Evolutionary conservation across 1,140 invertebrate species (phyloP), one percentile per base, ranked within the genome.

Genomic region (Glomeris maerens): DNA sequence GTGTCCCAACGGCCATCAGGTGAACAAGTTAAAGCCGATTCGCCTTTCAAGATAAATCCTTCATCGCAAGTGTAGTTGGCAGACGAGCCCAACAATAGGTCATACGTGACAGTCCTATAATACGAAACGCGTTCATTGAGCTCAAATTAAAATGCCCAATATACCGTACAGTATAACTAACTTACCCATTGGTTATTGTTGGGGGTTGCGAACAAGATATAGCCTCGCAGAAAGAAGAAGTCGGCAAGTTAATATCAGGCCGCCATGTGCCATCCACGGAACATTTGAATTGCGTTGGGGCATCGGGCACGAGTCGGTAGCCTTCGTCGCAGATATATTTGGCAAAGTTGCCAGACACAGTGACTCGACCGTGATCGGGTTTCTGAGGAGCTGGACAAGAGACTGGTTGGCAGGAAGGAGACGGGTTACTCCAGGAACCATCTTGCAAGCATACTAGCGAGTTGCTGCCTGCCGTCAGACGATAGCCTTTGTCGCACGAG

Each of bases 401-500:
- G 13, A 62, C 50, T 17, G 51, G 36, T 26, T 53, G 52, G 28
- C 60, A 62, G 2, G 50, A 45, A 2, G 59, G 59, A 7, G 52
- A n/a, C 0, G 45, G 3, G 4, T 39, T 45, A 45, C 50, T 57
- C 63, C 63, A 65, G 5, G 44, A 54, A 50, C 56, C 53, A 41
- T 10, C 3, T 5, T 22, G 5, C n/a, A 49, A 22, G 28, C 47
- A 49, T 40, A 39, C 42, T n/a, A n/a, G n/a, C 2, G 3, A 5
- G 27, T 45, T 59, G 0, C 57, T 49, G 29, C 64, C 63, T 1
- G 76, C 77, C 22, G 62, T 58, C 3, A 78, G 56, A 27, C 62
- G 59, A 54, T 71, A 78, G 2, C 74, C 76, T 13, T 60, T 55
- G 21, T 66, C 59, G 57, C 78, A 80, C 17, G 52, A 57, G 55